phyloP scores from a whole-genome alignment of 2,888 invertebrate species.

The Aethes cnicana region DNA sequence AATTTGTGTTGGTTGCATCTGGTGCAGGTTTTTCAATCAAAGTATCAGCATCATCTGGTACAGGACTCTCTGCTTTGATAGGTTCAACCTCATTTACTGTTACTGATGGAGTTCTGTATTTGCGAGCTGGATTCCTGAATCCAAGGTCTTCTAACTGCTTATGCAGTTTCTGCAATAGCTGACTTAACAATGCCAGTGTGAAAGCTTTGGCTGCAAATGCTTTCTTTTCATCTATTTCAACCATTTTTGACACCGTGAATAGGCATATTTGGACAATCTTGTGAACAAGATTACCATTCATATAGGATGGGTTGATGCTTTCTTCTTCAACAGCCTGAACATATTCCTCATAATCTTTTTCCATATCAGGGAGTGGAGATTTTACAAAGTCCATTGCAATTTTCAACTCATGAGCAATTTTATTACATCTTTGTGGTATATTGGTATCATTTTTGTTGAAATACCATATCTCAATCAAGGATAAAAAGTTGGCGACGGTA shows the following conservation, averaged over 20 bases:
- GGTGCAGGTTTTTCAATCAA: constrained; percentile 16
- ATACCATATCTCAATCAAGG: constrained; percentile 85
- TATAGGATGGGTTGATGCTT: constrained; percentile 77
- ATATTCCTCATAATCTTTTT: constrained; percentile 77
- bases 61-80: constrained; percentile 38
- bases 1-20: neutral
- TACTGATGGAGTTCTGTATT: constrained; percentile 51
- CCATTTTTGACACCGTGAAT: constrained; percentile 89
- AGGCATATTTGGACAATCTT: constrained; percentile 92
- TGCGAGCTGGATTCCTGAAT: constrained; percentile 70
- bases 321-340: constrained; percentile 76
- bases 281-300: constrained; percentile 87
- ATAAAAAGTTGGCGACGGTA: constrained; percentile 76
- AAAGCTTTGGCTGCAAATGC: constrained; percentile 92
- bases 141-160: constrained; percentile 69
- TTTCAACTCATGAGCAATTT: constrained; percentile 87
- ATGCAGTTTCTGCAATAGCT: constrained; percentile 83
- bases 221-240: constrained; percentile 88
- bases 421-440: constrained; percentile 86
- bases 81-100: constrained; percentile 37
- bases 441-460: constrained; percentile 84
- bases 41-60: constrained; percentile 37
- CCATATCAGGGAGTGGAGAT: constrained; percentile 75
- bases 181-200: constrained; percentile 90
- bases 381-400: constrained; percentile 84